Evolutionary conservation across 1,140 invertebrate species (phyloP).

Genomic region (Muscidifurax raptorellus): DNA sequence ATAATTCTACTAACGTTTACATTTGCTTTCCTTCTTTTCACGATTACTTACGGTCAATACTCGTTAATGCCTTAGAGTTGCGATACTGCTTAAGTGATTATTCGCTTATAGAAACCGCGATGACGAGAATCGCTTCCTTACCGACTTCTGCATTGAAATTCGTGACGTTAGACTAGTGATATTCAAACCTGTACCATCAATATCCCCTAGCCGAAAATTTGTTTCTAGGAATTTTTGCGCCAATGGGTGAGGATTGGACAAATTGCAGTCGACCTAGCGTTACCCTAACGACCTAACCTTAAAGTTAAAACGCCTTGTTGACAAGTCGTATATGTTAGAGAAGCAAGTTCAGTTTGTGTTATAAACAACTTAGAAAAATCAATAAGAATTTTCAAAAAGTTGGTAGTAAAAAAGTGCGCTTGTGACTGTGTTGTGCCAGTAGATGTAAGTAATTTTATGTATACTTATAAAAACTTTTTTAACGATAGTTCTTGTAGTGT

Average conservation of each 20-base stretch:
- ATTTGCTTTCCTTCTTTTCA: too few species aligned
- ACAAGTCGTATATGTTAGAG: slow-evolving; percentile 18
- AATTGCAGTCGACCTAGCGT: not conserved
- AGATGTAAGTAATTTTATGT: not conserved
- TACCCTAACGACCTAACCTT: not conserved
- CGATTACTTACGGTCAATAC: too few species aligned
- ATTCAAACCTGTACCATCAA: not conserved
- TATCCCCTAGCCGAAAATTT: not conserved
- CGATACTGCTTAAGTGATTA: too few species aligned
- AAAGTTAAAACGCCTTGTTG: slow-evolving; percentile 42
- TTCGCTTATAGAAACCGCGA: too few species aligned
- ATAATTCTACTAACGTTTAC: too few species aligned
- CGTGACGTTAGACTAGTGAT: too few species aligned
- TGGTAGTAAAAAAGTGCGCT: not conserved
- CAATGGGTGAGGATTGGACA: not conserved
- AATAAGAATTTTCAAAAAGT: not conserved
- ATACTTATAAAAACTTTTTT: not conserved
- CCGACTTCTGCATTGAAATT: too few species aligned
- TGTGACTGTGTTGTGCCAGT: not conserved
- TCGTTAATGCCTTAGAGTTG: too few species aligned
- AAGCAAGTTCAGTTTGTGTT: not conserved
- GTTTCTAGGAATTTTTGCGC: not conserved
- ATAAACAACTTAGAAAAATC: slow-evolving; percentile 21
- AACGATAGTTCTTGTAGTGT: not conserved
- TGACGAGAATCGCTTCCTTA: too few species aligned